A percentile compares a stretch with the other conserved stretches of the same genome.
Evolutionary conservation across 2,888 invertebrate species (phyloP).

Genomic region (Teleiodes luculella): DNA sequence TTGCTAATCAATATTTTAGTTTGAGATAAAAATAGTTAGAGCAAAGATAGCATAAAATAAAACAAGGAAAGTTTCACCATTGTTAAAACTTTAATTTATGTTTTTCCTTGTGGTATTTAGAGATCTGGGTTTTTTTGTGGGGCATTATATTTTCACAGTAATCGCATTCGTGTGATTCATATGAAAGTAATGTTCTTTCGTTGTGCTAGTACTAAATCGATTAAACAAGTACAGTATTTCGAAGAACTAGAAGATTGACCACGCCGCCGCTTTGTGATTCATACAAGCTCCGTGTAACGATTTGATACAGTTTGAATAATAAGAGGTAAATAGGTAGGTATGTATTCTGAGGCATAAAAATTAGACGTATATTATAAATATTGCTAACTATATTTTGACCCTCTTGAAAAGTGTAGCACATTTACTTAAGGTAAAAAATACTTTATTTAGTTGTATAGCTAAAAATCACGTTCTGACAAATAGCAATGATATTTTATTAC

Average conservation of each 20-base stretch:
- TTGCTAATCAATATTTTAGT: background rate
- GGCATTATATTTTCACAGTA: background rate
- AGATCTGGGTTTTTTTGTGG: background rate
- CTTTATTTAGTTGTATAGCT: too few relatives aligned
- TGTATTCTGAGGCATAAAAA: too few relatives aligned
- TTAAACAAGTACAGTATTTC: background rate
- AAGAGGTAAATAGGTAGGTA: too few relatives aligned
- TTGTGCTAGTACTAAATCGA: background rate
- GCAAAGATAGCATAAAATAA: too few relatives aligned
- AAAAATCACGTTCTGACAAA: too few relatives aligned
- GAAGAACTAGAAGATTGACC: background rate
- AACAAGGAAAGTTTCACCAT: too few relatives aligned
- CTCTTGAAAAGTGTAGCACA: too few relatives aligned
- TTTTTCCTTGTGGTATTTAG: too few relatives aligned
- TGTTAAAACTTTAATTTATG: too few relatives aligned
- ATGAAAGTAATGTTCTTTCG: background rate
- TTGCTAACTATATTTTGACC: too few relatives aligned
- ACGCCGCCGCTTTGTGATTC: background rate
- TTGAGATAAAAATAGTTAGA: background rate
- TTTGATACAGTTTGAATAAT: background rate
- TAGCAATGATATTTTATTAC: background rate
- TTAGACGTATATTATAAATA: too few relatives aligned
- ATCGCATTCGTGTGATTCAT: background rate
- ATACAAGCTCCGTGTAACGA: background rate
- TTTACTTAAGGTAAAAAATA: too few relatives aligned